Percentiles rank a stretch among this genome's conserved stretches.
Conservation (phyloP, 1,140 invertebrate species). For the Apis dorsata region DNA sequence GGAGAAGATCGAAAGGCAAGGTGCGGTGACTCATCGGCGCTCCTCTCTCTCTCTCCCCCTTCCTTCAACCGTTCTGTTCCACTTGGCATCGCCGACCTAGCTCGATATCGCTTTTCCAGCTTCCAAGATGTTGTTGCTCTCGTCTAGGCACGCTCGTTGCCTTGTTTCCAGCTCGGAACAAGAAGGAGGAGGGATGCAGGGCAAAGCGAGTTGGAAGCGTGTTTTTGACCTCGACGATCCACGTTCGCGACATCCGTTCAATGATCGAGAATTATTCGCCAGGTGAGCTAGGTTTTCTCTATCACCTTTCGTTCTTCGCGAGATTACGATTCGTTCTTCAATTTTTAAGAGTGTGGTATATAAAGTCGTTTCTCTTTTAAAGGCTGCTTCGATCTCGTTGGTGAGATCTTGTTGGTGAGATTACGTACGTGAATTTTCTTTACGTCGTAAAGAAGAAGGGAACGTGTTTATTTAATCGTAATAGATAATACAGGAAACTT, state of each 20-base stretch:
- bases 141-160: neutral
- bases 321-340: no score
- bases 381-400: no score
- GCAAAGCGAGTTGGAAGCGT: neutral
- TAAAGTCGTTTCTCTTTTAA: no score
- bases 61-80: constrained; percentile 57
- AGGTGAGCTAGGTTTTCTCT: neutral
- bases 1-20: constrained; percentile 62
- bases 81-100: constrained; percentile 37
- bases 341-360: no score
- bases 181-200: neutral
- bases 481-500: neutral
- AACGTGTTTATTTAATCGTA: no score
- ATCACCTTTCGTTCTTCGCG: neutral
- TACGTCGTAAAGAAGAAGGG: no score
- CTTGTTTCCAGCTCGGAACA: constrained; percentile 13
- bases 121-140: constrained; percentile 1
- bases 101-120: constrained; percentile 45
- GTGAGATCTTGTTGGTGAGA: no score
- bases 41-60: constrained; percentile 34
- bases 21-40: constrained; percentile 67
- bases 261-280: neutral
- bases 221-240: no score
- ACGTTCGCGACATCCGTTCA: neutral
- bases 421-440: no score